Percentiles rank a stretch among this genome's conserved stretches.
These are phyloP conservation scores for Botrylloides violaceus DNA, from an alignment of 23 tunicate species.

Conservation along the genomic window DNA sequence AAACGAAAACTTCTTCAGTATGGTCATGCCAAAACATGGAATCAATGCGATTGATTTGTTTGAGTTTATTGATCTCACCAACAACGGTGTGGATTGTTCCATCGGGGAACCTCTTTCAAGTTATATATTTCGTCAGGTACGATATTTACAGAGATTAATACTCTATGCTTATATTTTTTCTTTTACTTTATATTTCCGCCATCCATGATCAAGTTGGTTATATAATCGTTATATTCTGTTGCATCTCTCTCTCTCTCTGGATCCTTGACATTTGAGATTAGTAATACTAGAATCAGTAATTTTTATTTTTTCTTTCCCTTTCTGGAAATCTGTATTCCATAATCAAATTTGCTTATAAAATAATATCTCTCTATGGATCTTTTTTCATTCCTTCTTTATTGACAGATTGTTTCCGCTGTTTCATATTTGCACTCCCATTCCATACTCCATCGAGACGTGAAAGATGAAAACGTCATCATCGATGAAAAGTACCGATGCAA, in stretches of 20 bases:
- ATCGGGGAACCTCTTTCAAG: conserved; percentile 64
- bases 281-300: no score
- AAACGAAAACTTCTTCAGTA: conserved; percentile 47
- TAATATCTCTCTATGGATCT: no score
- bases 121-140: conserved; percentile 76
- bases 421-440: conserved; percentile 1
- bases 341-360: no score
- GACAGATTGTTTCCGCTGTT: conserved; percentile 11
- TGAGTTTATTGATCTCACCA: conserved; percentile 62
- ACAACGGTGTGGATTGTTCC: conserved; percentile 22
- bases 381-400: background rate
- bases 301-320: no score
- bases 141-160: no score
- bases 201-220: no score
- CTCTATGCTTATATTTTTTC: no score
- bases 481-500: conserved; percentile 4
- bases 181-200: no score
- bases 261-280: no score
- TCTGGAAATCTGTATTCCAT: no score
- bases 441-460: conserved; percentile 9
- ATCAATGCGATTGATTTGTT: conserved; percentile 59
- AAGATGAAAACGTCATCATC: conserved; percentile 21
- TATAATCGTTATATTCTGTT: no score
- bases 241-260: no score
- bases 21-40: conserved; percentile 80